Percentiles rank a stretch among this genome's conserved stretches.
Conservation (phyloP, 2,888 invertebrate genomes). For the Pteria penguin region DNA sequence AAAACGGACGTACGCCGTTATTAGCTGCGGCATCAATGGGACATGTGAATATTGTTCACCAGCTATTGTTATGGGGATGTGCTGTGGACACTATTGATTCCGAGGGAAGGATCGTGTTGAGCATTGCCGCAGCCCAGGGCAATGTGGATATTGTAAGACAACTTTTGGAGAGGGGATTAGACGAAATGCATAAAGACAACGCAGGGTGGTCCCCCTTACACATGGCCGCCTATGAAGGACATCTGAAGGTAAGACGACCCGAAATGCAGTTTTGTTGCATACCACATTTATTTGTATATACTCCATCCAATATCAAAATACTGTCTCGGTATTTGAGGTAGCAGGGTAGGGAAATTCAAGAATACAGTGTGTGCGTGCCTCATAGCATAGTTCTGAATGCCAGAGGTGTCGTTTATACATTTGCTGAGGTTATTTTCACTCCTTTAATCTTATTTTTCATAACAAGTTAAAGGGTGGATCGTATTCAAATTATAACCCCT, state of each 20-base stretch:
- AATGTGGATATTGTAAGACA: conserved; percentile 91
- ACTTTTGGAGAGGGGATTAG: conserved; percentile 85
- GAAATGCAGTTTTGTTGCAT: too few species aligned
- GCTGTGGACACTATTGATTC: conserved; percentile 96
- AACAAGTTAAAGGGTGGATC: too few species aligned
- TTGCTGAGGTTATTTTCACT: too few species aligned
- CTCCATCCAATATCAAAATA: too few species aligned
- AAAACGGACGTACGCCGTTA: conserved; percentile 74
- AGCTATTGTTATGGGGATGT: conserved; percentile 96
- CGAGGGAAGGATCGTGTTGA: conserved; percentile 91
- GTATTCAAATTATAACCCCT: too few species aligned
- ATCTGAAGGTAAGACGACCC: conserved; percentile 88
- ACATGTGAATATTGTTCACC: conserved; percentile 90
- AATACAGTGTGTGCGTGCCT: not conserved
- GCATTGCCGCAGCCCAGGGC: conserved; percentile 80
- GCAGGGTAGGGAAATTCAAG: not conserved
- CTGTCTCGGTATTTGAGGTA: too few species aligned
- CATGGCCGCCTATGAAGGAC: conserved; percentile 96
- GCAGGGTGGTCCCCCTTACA: conserved; percentile 98
- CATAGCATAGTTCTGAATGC: too few species aligned
- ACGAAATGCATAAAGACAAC: conserved; percentile 89
- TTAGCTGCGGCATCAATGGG: conserved; percentile 91
- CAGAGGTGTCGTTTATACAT: too few species aligned
- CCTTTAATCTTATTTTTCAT: too few species aligned
- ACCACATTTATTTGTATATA: too few species aligned